phyloP scores from a whole-genome alignment of 2,888 invertebrate genomes.

The Athalia rosae region DNA sequence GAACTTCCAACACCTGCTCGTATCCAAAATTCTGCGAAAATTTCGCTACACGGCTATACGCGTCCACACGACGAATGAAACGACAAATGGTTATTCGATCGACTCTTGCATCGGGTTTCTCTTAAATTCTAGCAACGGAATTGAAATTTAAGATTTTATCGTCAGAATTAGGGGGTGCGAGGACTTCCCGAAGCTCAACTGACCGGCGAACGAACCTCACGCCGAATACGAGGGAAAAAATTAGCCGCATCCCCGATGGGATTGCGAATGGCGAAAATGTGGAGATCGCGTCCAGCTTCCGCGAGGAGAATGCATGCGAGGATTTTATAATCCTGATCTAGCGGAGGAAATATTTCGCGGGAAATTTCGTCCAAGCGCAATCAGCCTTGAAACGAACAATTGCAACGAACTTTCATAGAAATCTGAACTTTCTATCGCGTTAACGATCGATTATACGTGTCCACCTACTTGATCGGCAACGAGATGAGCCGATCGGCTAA shows the following conservation, averaged over 20 bases:
- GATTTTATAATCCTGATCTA: slow-evolving; percentile 14
- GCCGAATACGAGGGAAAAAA: no score
- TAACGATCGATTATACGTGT: slow-evolving; percentile 29
- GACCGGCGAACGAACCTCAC: neutral
- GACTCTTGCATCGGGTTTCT: slow-evolving; percentile 6
- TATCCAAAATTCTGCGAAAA: neutral
- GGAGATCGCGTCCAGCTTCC: no score
- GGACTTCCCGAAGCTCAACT: neutral
- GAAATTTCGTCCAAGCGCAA: slow-evolving; percentile 21
- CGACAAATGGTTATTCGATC: slow-evolving; percentile 11
- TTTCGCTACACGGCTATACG: neutral
- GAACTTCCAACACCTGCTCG: no score
- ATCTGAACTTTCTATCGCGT: slow-evolving; percentile 29
- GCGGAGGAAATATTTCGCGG: neutral
- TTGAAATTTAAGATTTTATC: slow-evolving; percentile 10
- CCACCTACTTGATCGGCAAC: slow-evolving; percentile 11
- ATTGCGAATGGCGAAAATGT: no score
- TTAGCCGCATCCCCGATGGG: no score
- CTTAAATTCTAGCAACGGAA: neutral
- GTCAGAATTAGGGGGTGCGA: neutral
- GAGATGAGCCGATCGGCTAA: neutral
- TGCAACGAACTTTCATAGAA: slow-evolving; percentile 35
- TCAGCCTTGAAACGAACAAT: slow-evolving; percentile 41
- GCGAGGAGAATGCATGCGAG: neutral
- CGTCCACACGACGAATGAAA: neutral